These are phyloP conservation scores for Myotis davidii DNA, from an alignment of 2,113 vertebrate species.

Conservation along the genomic window DNA sequence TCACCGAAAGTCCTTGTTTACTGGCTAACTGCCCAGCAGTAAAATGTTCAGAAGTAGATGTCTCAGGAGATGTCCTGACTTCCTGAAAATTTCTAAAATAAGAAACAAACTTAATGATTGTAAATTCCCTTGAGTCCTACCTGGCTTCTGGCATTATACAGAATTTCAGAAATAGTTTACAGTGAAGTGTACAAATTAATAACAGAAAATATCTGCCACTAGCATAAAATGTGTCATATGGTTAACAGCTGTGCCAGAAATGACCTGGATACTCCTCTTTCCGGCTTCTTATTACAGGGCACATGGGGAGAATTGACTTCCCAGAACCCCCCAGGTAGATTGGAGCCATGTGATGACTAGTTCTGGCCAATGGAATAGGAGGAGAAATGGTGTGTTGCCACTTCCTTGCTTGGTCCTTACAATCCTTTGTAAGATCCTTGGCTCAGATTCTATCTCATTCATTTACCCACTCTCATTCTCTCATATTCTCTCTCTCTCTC, in stretches of 20 bases:
- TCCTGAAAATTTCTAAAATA: constrained; percentile 12
- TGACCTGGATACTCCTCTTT: neutral
- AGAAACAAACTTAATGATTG: neutral
- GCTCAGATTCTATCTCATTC: neutral
- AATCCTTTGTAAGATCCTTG: neutral
- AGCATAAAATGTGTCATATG: neutral
- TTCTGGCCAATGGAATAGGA: neutral
- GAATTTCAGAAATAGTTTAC: neutral
- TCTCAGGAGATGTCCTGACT: neutral
- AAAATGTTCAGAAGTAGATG: neutral
- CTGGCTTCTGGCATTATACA: neutral
- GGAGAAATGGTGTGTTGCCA: neutral
- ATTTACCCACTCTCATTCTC: too few species aligned
- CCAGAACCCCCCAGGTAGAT: neutral
- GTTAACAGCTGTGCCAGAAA: neutral
- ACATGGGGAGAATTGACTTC: neutral
- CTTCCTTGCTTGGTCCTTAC: neutral
- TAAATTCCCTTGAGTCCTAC: neutral
- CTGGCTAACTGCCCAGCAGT: neutral
- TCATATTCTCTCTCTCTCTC: neutral
- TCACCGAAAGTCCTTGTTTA: neutral
- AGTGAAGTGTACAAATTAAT: neutral
- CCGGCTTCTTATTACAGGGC: neutral
- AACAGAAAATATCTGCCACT: neutral
- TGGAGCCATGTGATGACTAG: neutral